Percentiles rank a stretch among this genome's conserved stretches.
These are phyloP conservation scores for Brachionus koreanus DNA, from an alignment of 1,140 invertebrate genomes.

Conservation along the genomic window DNA sequence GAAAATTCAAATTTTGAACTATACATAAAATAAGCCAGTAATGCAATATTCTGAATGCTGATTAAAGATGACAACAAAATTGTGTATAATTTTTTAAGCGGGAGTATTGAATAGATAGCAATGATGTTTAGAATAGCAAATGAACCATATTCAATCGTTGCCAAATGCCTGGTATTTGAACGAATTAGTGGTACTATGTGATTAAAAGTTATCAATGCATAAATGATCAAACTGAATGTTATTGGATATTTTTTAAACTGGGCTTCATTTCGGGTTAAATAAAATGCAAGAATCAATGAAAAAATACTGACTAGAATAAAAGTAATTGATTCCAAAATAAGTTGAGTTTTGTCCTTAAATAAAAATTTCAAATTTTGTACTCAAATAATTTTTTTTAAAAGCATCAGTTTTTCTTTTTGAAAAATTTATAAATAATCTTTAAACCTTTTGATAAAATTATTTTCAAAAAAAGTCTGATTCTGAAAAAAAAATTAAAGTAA, in stretches of 20 bases:
- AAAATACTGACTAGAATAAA: slow-evolving; percentile 27
- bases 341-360: not conserved
- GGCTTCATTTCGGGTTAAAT: slow-evolving; percentile 15
- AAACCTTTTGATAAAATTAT: too few species aligned
- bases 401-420: not conserved
- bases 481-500: too few species aligned
- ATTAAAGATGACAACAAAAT: slow-evolving; percentile 21
- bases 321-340: slow-evolving; percentile 7
- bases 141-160: slow-evolving; percentile 19
- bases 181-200: slow-evolving; percentile 30
- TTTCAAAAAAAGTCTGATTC: too few species aligned
- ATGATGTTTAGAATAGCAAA: slow-evolving; percentile 26
- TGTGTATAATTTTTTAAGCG: slow-evolving; percentile 24
- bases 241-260: not conserved
- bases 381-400: not conserved
- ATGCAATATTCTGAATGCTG: not conserved
- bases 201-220: slow-evolving; percentile 20
- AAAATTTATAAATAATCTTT: not conserved
- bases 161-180: slow-evolving; percentile 2
- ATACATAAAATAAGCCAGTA: not conserved
- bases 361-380: not conserved
- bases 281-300: slow-evolving; percentile 1
- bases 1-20: not conserved
- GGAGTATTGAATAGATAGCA: slow-evolving; percentile 15
- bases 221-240: not conserved